Percentiles rank a stretch among this genome's conserved stretches.
Evolutionary conservation across 37 sponge, comb jelly and placozoan genomes (phyloP).

Genomic region (Dysidea cf. avara): DNA sequence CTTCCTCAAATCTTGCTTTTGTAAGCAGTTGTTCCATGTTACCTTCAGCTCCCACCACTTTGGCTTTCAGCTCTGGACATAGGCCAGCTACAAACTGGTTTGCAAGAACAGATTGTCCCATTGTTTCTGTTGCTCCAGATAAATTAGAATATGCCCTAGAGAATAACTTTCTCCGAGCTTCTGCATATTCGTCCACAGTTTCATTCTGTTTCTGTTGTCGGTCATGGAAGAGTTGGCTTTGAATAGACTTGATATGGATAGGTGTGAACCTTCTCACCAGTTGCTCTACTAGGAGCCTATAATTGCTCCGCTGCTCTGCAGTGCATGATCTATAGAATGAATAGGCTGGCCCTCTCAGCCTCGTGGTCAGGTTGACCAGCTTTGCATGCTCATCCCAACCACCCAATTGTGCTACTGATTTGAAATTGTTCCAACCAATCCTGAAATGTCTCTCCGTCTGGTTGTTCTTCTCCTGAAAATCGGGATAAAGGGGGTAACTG

Average conservation of each 20-base stretch:
- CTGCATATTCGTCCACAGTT: conserved; percentile 42
- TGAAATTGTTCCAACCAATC: conserved; percentile 66
- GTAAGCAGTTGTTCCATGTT: conserved; percentile 32
- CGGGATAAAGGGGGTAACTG: conserved; percentile 44
- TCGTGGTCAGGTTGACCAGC: conserved; percentile 34
- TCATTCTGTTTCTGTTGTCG: conserved; percentile 31
- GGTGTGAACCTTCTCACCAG: conserved; percentile 50
- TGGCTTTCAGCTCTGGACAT: conserved; percentile 17
- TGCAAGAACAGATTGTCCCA: conserved; percentile 42
- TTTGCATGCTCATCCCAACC: conserved; percentile 38
- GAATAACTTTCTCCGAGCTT: conserved; percentile 36
- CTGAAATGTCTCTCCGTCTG: conserved; percentile 30
- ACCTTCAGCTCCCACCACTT: conserved; percentile 42
- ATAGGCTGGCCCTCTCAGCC: conserved; percentile 35
- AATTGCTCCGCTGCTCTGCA: conserved; percentile 15
- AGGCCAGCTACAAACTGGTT: conserved; percentile 57
- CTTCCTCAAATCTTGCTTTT: conserved; percentile 55
- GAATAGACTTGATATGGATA: conserved; percentile 23
- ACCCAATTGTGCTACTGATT: conserved; percentile 18
- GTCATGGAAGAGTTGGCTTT: conserved; percentile 48
- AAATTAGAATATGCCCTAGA: conserved; percentile 28
- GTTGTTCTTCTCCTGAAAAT: conserved; percentile 35
- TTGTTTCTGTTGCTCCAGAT: conserved; percentile 21
- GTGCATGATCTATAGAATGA: conserved; percentile 59
- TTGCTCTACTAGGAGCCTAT: conserved; percentile 29